phyloP scores from a whole-genome alignment of 2,888 invertebrate species.

The Volucella inanis region DNA sequence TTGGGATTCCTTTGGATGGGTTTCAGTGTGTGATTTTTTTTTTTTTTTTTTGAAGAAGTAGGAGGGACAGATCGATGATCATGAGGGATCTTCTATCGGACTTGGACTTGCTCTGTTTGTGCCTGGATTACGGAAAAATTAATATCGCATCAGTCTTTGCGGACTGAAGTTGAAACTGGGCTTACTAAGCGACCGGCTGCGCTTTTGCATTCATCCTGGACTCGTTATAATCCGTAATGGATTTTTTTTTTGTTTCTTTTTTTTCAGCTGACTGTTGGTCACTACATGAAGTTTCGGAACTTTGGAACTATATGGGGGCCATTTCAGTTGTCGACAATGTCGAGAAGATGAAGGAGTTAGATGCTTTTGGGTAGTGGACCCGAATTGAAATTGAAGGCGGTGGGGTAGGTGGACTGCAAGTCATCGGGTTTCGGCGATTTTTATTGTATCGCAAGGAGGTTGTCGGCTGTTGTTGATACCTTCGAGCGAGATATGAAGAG shows the following conservation, averaged over 20 bases:
- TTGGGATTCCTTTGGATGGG: conserved; percentile 61
- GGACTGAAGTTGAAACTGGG: conserved; percentile 22
- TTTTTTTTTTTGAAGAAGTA: conserved; percentile 38
- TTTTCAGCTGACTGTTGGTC: conserved; percentile 30
- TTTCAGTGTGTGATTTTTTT: conserved; percentile 20
- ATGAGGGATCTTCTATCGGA: conserved; percentile 58
- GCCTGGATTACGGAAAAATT: conserved; percentile 69
- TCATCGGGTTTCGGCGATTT: conserved; percentile 63
- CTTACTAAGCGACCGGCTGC: conserved; percentile 59
- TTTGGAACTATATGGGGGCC: conserved; percentile 61
- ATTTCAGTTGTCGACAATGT: conserved; percentile 72
- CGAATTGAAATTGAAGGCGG: conserved; percentile 41
- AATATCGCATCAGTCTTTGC: conserved; percentile 72
- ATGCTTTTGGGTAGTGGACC: conserved; percentile 8
- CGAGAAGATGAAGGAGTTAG: conserved; percentile 37
- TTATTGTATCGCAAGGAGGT: conserved; percentile 56
- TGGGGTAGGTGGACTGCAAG: conserved; percentile 60
- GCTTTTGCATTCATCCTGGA: conserved; percentile 73
- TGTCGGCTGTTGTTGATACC: conserved; percentile 24
- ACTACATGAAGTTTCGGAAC: neutral
- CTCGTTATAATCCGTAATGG: conserved; percentile 77
- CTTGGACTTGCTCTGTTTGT: conserved; percentile 44
- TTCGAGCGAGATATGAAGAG: conserved; percentile 74
- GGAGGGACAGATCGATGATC: conserved; percentile 71
- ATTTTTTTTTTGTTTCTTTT: conserved; percentile 65